Base-by-base conservation (phyloP, 1,140 invertebrate species). In the Mycetomoellerius zeteki region DNA sequence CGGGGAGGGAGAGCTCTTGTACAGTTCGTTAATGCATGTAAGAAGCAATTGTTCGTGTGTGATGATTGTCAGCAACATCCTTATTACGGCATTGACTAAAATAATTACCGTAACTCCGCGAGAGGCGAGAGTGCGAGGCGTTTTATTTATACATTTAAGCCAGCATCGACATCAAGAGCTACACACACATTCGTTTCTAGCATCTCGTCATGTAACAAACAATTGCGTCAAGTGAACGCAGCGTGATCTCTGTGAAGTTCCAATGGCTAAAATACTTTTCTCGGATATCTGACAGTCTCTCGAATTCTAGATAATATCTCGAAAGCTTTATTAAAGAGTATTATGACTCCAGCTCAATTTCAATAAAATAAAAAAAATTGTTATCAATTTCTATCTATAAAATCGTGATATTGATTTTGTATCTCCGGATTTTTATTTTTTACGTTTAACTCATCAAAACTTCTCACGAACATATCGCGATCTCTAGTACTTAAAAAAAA, bases 81-180 rank as follows among this genome's bases (percentile, higher is more conserved):
- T 90, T 88, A 90, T 92, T 93, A 92, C 75, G 64, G 76, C 54
- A 88, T 52, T 89, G 89, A 92, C 91, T 92, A 93, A 92, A 89
- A 90, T 90, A 92, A 93, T 93, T 91, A 88, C 56, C 85, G 54
- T 78, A 80, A 58, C 60, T 86, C n/a, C 52, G 37, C 72, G 47
- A 24, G 43, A 75, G 37, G 24, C 43, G n/a, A 62, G 43, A 24
- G 8, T 54, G 12, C 71, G 24, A 54, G 27, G 71, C 71, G 43
- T 19, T 77, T 82, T 82, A 82, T 82, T 82, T 82, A 73, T 85
- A 85, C n/a, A 27, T 50, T 30, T 52, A 65, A 78, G 19, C 14
- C 58, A 65, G 16, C 27, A 37, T 21, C 72, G 43, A 56, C 47
- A 52, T 67, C 27, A 3, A 24, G 19, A 24, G 12, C 10, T 2